Conservation (phyloP, 1,140 invertebrate species). For the Phthorimaea operculella region DNA sequence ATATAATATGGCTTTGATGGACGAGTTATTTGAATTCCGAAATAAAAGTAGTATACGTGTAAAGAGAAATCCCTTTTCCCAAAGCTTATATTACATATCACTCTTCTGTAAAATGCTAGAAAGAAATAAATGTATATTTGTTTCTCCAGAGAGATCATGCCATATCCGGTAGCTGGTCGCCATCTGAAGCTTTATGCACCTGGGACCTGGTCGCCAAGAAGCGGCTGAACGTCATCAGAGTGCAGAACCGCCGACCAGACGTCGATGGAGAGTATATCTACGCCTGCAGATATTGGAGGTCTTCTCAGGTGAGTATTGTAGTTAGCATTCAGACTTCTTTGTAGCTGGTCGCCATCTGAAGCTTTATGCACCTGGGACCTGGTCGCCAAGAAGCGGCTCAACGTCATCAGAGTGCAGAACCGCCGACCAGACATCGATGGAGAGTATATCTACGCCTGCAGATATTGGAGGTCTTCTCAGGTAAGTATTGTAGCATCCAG, state of each 20-base stretch:
- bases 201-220: conserved; percentile 56
- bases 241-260: conserved; percentile 50
- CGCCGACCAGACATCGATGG: conserved; percentile 48
- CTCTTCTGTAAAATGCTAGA: too few relatives aligned
- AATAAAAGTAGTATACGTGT: too few relatives aligned
- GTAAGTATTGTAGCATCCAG: conserved; percentile 17
- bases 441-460: conserved; percentile 56
- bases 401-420: conserved; percentile 50
- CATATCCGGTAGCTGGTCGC: conserved; percentile 50
- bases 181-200: conserved; percentile 46
- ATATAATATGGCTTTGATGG: too few relatives aligned
- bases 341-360: conserved; percentile 54
- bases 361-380: conserved; percentile 53
- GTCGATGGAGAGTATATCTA: conserved; percentile 58
- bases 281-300: conserved; percentile 56
- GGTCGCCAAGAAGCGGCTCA: conserved; percentile 38
- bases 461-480: conserved; percentile 50
- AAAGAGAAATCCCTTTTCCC: too few relatives aligned
- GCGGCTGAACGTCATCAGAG: conserved; percentile 37
- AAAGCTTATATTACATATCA: too few relatives aligned
- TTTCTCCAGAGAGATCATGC: conserved; percentile 42
- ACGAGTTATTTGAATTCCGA: too few relatives aligned
- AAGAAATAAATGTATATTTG: not conserved
- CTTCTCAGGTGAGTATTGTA: conserved; percentile 25
- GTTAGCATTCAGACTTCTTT: not conserved